Conservation (phyloP, 2,113 vertebrate species). For the Ophthalmotilapia sp. region DNA sequence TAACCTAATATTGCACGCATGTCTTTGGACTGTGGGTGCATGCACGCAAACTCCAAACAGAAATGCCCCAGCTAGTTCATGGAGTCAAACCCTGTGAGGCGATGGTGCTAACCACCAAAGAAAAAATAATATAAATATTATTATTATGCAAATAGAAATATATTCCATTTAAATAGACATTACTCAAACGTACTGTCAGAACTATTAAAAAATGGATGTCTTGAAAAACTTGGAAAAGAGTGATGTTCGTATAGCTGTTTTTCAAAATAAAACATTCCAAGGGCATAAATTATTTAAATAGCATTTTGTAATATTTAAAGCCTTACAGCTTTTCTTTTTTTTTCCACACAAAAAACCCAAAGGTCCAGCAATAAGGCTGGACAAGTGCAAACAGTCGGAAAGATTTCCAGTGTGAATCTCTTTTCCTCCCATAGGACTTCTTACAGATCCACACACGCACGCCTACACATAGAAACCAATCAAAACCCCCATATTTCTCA, state of each 20-base stretch:
- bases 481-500: neutral
- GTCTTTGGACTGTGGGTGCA: neutral
- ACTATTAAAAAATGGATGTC: neutral
- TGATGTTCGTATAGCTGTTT: neutral
- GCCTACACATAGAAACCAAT: neutral
- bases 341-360: neutral
- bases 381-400: neutral
- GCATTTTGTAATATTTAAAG: neutral
- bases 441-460: neutral
- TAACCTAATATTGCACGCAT: neutral
- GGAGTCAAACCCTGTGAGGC: neutral
- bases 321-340: neutral
- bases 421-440: neutral
- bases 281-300: neutral
- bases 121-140: neutral
- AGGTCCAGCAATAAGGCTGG: neutral
- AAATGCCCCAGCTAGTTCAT: neutral
- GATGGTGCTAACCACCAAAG: neutral
- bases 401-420: neutral
- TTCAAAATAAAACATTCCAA: neutral
- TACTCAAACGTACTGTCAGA: rapidly evolving
- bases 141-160: neutral
- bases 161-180: neutral
- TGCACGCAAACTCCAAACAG: neutral
- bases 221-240: neutral